Conservation (phyloP, 2,888 invertebrate species). For the Catocala fraxini region DNA sequence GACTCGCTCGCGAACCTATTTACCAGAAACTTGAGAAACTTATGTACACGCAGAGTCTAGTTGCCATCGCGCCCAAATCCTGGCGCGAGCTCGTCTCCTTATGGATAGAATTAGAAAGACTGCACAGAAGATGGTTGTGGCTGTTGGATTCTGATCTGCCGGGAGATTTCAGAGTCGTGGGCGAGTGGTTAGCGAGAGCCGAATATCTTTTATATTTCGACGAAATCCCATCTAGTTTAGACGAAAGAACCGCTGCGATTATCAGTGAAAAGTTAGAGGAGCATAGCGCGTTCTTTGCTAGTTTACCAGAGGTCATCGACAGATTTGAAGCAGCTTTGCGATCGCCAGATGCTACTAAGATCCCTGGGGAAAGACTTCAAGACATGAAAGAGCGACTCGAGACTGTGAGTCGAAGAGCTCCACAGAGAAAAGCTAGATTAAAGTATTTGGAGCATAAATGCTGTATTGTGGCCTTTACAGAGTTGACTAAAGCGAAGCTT, state of each 20-base stretch:
- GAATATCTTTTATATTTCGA: slow-evolving; percentile 94
- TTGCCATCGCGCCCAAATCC: slow-evolving; percentile 94
- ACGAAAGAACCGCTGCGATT: slow-evolving; percentile 95
- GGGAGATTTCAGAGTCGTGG: slow-evolving; percentile 94
- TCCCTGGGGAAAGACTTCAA: slow-evolving; percentile 93
- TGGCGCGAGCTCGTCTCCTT: slow-evolving; percentile 94
- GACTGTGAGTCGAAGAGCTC: slow-evolving; percentile 91
- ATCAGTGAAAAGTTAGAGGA: slow-evolving; percentile 96
- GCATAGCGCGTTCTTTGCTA: slow-evolving; percentile 96
- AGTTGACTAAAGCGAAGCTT: slow-evolving; percentile 95
- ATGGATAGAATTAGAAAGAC: slow-evolving; percentile 93
- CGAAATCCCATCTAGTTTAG: slow-evolving; percentile 94
- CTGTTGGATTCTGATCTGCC: slow-evolving; percentile 94
- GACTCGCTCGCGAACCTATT: slow-evolving; percentile 90
- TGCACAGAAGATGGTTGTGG: slow-evolving; percentile 96
- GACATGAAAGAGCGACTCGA: slow-evolving; percentile 93
- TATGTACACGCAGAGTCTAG: slow-evolving; percentile 93
- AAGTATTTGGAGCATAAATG: slow-evolving; percentile 98
- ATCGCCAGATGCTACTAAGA: slow-evolving; percentile 90
- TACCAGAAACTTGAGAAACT: slow-evolving; percentile 93
- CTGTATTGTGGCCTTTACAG: slow-evolving; percentile 96
- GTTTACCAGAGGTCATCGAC: slow-evolving; percentile 92
- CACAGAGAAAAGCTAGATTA: slow-evolving; percentile 93
- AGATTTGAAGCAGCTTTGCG: slow-evolving; percentile 92
- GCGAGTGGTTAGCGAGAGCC: slow-evolving; percentile 96